Conservation (phyloP, 2,888 invertebrate genomes). For the Caenorhabditis doughertyi region DNA sequence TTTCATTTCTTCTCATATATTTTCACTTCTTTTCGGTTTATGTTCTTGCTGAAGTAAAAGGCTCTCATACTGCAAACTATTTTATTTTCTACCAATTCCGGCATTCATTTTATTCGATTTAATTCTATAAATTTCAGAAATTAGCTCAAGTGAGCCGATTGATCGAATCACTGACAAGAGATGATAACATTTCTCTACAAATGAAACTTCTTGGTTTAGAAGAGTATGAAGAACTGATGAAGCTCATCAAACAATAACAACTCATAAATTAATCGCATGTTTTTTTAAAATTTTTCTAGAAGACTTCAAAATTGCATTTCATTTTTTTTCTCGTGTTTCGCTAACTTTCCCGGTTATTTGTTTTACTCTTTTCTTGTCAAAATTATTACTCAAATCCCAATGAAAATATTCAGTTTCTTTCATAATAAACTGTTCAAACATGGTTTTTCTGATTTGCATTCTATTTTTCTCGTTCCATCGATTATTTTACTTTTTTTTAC, state of each 20-base stretch:
- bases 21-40: constrained; percentile 1
- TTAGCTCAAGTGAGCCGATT: background rate
- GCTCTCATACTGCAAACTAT: background rate
- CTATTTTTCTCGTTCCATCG: background rate
- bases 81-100: background rate
- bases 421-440: background rate
- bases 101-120: background rate
- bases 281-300: no score
- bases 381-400: background rate
- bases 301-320: background rate
- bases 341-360: background rate
- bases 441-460: background rate
- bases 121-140: background rate
- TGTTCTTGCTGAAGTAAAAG: background rate
- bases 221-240: constrained; percentile 19
- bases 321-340: background rate
- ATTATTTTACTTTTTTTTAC: background rate
- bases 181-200: background rate
- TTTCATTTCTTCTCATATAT: constrained; percentile 2
- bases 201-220: background rate
- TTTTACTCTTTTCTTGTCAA: background rate
- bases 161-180: background rate
- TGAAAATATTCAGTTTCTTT: background rate
- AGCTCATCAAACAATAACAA: background rate
- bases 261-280: background rate